These are phyloP conservation scores for Pseudeuparius sepicola DNA, from an alignment of 2,888 invertebrate genomes.

Conservation along the genomic window DNA sequence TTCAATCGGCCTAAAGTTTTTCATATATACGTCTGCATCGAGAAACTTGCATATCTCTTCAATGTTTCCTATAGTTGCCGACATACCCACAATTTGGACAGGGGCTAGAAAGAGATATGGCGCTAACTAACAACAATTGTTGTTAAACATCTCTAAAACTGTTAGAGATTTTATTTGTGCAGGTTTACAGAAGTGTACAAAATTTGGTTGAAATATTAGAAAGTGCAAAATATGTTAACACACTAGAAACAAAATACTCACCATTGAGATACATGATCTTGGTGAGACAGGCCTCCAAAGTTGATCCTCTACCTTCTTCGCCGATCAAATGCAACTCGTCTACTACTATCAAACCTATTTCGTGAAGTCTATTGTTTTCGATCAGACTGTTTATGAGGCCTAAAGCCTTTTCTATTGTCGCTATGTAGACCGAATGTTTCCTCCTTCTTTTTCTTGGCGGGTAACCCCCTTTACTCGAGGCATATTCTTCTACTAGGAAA, in stretches of 20 bases:
- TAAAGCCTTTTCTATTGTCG: slow-evolving; percentile 91
- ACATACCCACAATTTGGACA: slow-evolving; percentile 92
- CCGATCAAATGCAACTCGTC: slow-evolving; percentile 94
- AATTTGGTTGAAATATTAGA: too few relatives aligned
- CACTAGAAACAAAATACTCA: too few relatives aligned
- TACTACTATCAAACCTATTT: slow-evolving; percentile 71
- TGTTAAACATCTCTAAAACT: too few relatives aligned
- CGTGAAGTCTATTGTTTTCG: slow-evolving; percentile 61
- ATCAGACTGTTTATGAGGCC: slow-evolving; percentile 78
- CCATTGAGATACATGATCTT: slow-evolving; percentile 65
- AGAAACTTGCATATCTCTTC: slow-evolving; percentile 71
- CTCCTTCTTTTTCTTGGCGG: slow-evolving; percentile 67
- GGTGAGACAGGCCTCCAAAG: slow-evolving; percentile 72
- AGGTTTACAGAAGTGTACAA: too few relatives aligned
- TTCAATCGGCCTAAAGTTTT: slow-evolving; percentile 83
- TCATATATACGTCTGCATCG: slow-evolving; percentile 68
- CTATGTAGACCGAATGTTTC: slow-evolving; percentile 75
- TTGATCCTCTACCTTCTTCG: slow-evolving; percentile 75
- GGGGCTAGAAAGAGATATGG: slow-evolving; percentile 41
- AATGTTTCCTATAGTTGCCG: slow-evolving; percentile 92
- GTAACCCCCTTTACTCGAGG: slow-evolving; percentile 75
- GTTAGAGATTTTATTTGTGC: too few relatives aligned
- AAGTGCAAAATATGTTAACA: too few relatives aligned
- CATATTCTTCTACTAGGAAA: slow-evolving; percentile 92
- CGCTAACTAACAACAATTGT: background rate